Percentiles rank a stretch among this genome's conserved stretches.
Evolutionary conservation across 2,797 vertebrate species (phyloP).

Genomic region (Lateolabrax maculatus): DNA sequence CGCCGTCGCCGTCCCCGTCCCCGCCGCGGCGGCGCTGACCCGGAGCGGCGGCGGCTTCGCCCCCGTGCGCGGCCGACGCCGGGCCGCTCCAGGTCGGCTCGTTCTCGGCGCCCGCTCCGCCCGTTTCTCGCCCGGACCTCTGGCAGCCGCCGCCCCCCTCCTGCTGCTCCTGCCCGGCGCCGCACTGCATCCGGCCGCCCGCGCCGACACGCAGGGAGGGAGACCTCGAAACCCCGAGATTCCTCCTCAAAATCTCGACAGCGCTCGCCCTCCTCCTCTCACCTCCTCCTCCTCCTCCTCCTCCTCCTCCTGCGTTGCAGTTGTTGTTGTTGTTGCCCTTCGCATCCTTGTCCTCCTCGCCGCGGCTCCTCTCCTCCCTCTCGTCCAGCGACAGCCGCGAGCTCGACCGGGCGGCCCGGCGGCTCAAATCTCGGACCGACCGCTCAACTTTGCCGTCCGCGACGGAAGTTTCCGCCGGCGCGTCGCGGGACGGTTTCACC

Average conservation of each 20-base stretch:
- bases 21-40: conserved; percentile 22
- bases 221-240: conserved; percentile 75
- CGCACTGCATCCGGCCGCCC: conserved; percentile 57
- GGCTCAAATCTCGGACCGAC: conserved; percentile 68
- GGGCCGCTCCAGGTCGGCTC: conserved; percentile 62
- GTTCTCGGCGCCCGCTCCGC: conserved; percentile 50
- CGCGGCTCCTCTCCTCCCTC: conserved; percentile 46
- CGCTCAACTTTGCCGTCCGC: conserved; percentile 76
- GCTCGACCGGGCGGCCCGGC: conserved; percentile 59
- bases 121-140: conserved; percentile 60
- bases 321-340: conserved; percentile 80
- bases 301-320: conserved; percentile 72
- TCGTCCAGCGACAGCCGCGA: conserved; percentile 62
- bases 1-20: conserved; percentile 34
- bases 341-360: conserved; percentile 57
- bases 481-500: conserved; percentile 69
- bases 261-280: conserved; percentile 74
- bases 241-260: conserved; percentile 81
- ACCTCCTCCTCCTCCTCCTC: conserved; percentile 36
- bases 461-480: conserved; percentile 66
- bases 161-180: conserved; percentile 23
- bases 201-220: conserved; percentile 38
- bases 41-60: conserved; percentile 30
- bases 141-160: conserved; percentile 39
- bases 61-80: conserved; percentile 32